Base-by-base conservation (phyloP, 2,888 invertebrate species). In the Zaprionus lineosus region DNA sequence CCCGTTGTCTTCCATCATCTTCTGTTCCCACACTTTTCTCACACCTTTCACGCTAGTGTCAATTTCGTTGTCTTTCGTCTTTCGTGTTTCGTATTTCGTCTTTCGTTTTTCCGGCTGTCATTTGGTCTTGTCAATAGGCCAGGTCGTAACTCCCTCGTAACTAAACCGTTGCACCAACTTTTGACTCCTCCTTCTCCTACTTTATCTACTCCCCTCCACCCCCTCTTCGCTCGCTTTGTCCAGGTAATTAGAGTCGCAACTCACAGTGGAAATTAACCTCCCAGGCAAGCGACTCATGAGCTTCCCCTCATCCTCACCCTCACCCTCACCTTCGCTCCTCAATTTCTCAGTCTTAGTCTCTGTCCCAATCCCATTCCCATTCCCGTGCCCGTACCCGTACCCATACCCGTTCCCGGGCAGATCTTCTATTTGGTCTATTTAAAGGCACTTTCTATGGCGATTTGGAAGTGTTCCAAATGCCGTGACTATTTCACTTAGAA, bases 391-490 rank as follows among this genome's bases (percentile, higher is more conserved):
- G n/a, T n/a, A n/a, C n/a, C n/a, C n/a, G n/a, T n/a, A n/a, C n/a
- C n/a, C n/a, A n/a, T n/a, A n/a, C n/a, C n/a, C n/a, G n/a, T n/a
- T n/a, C n/a, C 50, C 31, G 50, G 37, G 33, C 52, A 66, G 26
- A 60, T 28, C 59, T 55, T 26, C 41, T 47, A 44, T 31, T 61
- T 50, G 21, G 37, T 60, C 68, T 67, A 61, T 76, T 69, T 69
- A 61, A 70, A 70, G 70, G 39, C 65, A 48, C 60, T 61, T 69
- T 70, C 56, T 47, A 51, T 68, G 58, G 53, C 50, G 52, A 69
- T 66, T 76, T 76, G 76, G 76, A 77, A 68, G 56, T 65, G 74
- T 77, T 76, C 76, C 76, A 76, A 76, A 81, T 81, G 77, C 57
- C 81, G 77, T 77, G 77, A 76, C 77, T 76, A 53, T 71, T 74